Percentiles rank a stretch among this genome's conserved stretches.
phyloP scores from a whole-genome alignment of 2,797 vertebrate species.

The Gymnodraco acuticeps region DNA sequence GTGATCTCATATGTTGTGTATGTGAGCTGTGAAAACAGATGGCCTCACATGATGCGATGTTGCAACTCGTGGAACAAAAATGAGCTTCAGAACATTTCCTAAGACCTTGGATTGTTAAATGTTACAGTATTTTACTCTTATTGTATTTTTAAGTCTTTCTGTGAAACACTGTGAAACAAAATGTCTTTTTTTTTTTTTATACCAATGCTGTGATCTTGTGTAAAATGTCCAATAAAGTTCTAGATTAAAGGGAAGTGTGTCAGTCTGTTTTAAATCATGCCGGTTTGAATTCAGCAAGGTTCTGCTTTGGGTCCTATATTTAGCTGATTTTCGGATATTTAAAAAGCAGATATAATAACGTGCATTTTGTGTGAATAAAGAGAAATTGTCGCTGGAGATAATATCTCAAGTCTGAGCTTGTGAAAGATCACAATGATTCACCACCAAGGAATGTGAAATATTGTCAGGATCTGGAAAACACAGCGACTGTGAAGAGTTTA shows the following conservation, averaged over 20 bases:
- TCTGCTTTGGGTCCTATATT: not conserved
- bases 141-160: slow-evolving; percentile 38
- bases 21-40: slow-evolving; percentile 58
- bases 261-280: not conserved
- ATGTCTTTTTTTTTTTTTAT: slow-evolving; percentile 36
- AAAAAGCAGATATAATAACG: not conserved
- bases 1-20: slow-evolving; percentile 58
- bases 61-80: slow-evolving; percentile 55
- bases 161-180: slow-evolving; percentile 67
- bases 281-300: not conserved
- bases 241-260: slow-evolving; percentile 7
- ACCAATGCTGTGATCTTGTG: slow-evolving; percentile 36
- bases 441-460: slow-evolving; percentile 49
- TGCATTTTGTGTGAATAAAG: slow-evolving; percentile 35
- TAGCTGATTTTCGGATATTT: not conserved
- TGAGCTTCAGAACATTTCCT: slow-evolving; percentile 45
- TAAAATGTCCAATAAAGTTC: slow-evolving; percentile 69
- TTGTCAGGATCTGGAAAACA: slow-evolving; percentile 40
- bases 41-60: slow-evolving; percentile 57
- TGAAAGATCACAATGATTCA: slow-evolving; percentile 34
- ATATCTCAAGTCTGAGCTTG: slow-evolving; percentile 8
- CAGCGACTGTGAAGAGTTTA: slow-evolving; percentile 24
- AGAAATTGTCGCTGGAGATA: slow-evolving; percentile 28
- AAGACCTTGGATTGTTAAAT: slow-evolving; percentile 34
- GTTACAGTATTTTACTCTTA: slow-evolving; percentile 50